Evolutionary conservation across 2,797 vertebrate genomes (phyloP).

Genomic region (Betta splendens): DNA sequence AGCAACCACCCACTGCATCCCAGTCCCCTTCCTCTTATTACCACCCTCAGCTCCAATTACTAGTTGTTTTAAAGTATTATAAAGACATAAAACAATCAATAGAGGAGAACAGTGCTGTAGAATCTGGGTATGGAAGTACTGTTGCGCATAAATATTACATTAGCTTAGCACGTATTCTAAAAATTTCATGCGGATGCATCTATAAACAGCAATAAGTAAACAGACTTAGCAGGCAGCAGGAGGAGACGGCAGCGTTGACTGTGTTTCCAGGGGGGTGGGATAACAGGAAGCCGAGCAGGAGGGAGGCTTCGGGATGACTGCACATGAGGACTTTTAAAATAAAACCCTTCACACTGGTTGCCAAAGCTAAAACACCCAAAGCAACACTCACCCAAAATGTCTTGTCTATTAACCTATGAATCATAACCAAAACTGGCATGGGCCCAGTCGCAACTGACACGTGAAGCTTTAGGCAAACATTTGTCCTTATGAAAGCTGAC

Average conservation of each 20-base stretch:
- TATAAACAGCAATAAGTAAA: constrained; percentile 43
- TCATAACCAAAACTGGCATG: constrained; percentile 71
- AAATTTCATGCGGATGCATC: constrained; percentile 26
- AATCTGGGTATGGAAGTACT: background rate
- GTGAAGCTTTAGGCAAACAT: constrained; percentile 67
- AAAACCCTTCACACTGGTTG: constrained; percentile 54
- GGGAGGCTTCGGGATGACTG: constrained; percentile 58
- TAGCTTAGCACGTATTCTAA: constrained; percentile 12
- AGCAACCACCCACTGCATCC: constrained; percentile 17
- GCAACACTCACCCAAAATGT: constrained; percentile 70
- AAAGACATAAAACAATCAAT: constrained; percentile 1
- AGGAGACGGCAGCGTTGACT: constrained; percentile 44
- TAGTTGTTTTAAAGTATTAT: background rate
- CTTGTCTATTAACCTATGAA: constrained; percentile 79
- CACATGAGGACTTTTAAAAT: constrained; percentile 65
- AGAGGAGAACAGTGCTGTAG: background rate
- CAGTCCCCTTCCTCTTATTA: background rate
- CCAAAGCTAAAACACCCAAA: constrained; percentile 70
- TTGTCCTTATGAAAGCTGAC: constrained; percentile 70
- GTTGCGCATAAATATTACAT: background rate
- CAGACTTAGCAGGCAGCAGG: constrained; percentile 29
- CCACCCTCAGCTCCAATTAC: background rate
- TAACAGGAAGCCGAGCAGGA: constrained; percentile 53
- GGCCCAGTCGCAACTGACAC: constrained; percentile 66
- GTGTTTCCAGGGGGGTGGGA: constrained; percentile 51